These are phyloP conservation scores for Whitmania pigra DNA, from an alignment of 1,140 invertebrate species.

Conservation along the genomic window DNA sequence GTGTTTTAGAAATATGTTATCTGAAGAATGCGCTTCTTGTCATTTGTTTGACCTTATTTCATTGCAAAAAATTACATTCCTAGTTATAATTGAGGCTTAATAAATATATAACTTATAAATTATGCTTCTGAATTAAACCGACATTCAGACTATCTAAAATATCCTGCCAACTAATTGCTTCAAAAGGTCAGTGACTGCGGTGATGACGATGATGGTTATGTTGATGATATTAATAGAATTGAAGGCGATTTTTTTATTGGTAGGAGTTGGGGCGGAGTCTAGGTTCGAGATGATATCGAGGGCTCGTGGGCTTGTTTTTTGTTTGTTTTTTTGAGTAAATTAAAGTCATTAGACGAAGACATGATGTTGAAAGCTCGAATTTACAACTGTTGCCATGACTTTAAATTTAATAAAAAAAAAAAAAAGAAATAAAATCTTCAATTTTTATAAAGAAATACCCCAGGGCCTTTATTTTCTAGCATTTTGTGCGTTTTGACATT, in stretches of 20 bases:
- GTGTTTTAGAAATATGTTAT: not conserved
- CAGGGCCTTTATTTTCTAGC: no score
- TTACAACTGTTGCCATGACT: no score
- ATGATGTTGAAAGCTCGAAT: no score
- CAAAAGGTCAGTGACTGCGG: constrained; percentile 29
- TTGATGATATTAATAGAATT: constrained; percentile 23
- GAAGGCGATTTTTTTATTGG: not conserved
- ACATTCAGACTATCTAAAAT: not conserved
- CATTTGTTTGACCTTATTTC: not conserved
- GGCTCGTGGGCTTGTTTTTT: no score
- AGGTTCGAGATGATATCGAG: constrained; percentile 18
- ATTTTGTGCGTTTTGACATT: no score
- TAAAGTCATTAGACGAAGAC: no score
- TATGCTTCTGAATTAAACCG: not conserved
- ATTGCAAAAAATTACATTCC: not conserved
- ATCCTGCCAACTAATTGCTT: not conserved
- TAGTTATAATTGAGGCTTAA: not conserved
- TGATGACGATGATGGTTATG: constrained; percentile 28
- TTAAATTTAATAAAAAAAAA: no score
- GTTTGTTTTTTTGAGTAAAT: no score
- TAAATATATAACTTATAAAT: constrained; percentile 3
- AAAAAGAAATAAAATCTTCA: no score
- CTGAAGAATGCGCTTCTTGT: not conserved
- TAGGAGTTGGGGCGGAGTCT: not conserved
- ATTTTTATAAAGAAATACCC: no score